Evolutionary conservation across 1,140 invertebrate genomes (phyloP).

Genomic region (Brachystomella parvula): DNA sequence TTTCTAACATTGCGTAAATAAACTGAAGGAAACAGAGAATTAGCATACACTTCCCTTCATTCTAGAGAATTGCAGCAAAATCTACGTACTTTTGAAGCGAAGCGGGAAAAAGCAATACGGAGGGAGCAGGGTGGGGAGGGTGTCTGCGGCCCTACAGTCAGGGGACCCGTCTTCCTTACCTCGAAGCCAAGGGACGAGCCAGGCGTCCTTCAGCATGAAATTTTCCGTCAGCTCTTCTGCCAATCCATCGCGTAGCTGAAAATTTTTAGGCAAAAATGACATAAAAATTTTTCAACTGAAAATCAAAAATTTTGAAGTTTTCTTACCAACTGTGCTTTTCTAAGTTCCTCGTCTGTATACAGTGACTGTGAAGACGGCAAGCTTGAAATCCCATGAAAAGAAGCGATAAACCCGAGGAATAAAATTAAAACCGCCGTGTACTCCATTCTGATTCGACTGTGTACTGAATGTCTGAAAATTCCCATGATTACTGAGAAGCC

Average conservation of each 20-base stretch:
- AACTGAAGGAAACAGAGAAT: no score
- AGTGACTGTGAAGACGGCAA: not conserved
- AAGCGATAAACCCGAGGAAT: not conserved
- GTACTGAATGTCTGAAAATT: no score
- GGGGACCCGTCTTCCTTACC: no score
- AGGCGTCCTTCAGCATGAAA: constrained; percentile 6
- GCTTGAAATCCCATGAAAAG: not conserved
- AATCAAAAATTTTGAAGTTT: not conserved
- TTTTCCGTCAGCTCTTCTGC: not conserved
- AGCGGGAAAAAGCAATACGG: no score
- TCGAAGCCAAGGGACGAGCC: constrained; percentile 9
- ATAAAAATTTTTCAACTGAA: not conserved
- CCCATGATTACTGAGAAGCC: no score
- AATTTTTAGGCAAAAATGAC: not conserved
- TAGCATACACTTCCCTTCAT: no score
- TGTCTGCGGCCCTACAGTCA: no score
- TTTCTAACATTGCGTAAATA: no score
- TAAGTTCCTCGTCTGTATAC: not conserved
- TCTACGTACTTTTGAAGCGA: no score
- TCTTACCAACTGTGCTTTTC: not conserved
- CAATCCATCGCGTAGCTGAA: not conserved
- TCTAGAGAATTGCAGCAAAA: no score
- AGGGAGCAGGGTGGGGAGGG: no score
- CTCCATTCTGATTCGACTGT: not conserved
- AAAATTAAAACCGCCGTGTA: not conserved